phyloP scores from a whole-genome alignment of 2,113 vertebrate species.

The Malaclemys terrapin region DNA sequence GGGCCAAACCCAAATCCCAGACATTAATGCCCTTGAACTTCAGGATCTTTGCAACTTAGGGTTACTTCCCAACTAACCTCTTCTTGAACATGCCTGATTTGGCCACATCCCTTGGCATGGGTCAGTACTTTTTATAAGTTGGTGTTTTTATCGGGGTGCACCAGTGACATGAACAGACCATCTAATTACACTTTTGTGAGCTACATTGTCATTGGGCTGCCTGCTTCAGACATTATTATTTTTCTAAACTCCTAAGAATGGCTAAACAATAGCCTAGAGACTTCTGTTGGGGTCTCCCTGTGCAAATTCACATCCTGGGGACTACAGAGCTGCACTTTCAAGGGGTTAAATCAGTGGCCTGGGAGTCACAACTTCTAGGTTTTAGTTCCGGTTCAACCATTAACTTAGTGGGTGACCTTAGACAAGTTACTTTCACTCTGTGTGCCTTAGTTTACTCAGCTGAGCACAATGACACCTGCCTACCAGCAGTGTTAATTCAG shows the following conservation, averaged over 20 bases:
- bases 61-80: neutral
- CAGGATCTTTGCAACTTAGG: neutral
- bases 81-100: neutral
- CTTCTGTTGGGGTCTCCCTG: neutral
- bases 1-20: neutral
- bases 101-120: neutral
- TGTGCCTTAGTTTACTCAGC: no score
- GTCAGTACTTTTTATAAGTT: neutral
- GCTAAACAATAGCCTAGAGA: conserved; percentile 1
- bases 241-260: neutral
- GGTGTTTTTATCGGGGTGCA: neutral
- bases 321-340: neutral
- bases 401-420: neutral
- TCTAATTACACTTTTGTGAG: neutral
- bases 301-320: neutral
- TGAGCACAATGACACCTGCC: neutral
- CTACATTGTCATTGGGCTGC: neutral
- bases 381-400: neutral
- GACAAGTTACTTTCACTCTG: neutral
- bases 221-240: neutral
- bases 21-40: rapidly evolving
- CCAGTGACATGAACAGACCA: neutral
- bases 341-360: neutral
- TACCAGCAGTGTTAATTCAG: neutral
- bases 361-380: neutral